Evolutionary conservation across 2,797 vertebrate genomes (phyloP), one percentile per base, ranked within the genome.

Genomic region (Acipenser ruthenus): DNA sequence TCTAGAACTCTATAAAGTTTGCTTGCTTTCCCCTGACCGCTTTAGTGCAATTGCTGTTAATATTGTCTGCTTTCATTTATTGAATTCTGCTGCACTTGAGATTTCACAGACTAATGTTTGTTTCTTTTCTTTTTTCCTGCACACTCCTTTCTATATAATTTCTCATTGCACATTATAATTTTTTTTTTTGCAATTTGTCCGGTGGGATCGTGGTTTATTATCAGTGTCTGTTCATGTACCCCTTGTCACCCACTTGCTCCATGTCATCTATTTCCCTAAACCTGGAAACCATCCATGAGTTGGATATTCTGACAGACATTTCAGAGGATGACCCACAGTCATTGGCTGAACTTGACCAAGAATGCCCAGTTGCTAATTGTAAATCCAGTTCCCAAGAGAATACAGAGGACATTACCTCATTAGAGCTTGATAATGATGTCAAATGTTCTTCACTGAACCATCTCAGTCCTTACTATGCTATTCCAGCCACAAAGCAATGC

Each of bases 281-380:
- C 70, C 82, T 94, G 10, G 80, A 90, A 76, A 85, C 91, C 13
- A 87, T 95, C 82, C 93, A 88, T 0, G 95, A 98, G 86, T 69
- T 93, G 3, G 93, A 96, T 69, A 72, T 87, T 64, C 84, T 95
- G 63, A 96, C 95, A 47, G 94, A 95, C 81, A 92, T 94, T 87
- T 96, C 89, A 0, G 94, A 97, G 82, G 93, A 96, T 50, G 93
- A 93, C 68, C 80, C 83, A 67, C 71, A 82, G 78, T 68, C 66
- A 60, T 65, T 47, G 69, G 79, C 71, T 67, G 86, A 88, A 73
- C 73, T 77, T 4, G 69, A 86, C 60, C 61, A 75, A 67, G 69
- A 73, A 65, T 73, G 73, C 50, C 64, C 77, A 37, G 37, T 37
- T 15, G 81, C 81, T 50, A 77, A 68, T 73, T 71, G 75, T 18